phyloP scores from a whole-genome alignment of 2,888 invertebrate genomes.

The Petrolisthes manimaculis region DNA sequence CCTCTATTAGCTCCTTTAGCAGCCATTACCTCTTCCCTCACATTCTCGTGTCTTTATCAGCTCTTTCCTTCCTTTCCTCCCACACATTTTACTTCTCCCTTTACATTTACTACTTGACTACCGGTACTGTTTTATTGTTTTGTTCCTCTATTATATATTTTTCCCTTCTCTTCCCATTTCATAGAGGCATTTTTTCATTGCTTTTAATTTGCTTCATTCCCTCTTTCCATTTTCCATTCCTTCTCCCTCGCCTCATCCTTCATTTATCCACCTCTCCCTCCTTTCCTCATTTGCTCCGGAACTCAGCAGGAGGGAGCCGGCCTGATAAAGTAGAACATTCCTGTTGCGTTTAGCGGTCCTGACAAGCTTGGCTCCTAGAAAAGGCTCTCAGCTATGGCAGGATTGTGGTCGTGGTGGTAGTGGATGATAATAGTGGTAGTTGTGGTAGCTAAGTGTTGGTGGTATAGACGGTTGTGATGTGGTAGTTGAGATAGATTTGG shows the following conservation, averaged over 20 bases:
- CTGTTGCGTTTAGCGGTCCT: not conserved
- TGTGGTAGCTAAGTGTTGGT: too few species aligned
- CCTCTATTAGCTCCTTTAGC: not conserved
- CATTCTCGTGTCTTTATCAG: not conserved
- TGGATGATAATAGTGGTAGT: too few species aligned
- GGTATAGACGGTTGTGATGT: too few species aligned
- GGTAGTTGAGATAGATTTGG: too few species aligned
- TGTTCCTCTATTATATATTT: not conserved
- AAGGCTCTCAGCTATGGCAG: too few species aligned
- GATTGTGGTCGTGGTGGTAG: too few species aligned
- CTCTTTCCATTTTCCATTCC: not conserved
- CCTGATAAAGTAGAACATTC: slow-evolving; percentile 13
- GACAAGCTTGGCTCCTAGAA: too few species aligned
- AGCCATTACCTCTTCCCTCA: too few species aligned
- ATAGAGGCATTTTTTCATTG: not conserved
- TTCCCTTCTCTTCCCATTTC: not conserved
- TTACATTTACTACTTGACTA: too few species aligned
- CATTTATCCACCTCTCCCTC: not conserved
- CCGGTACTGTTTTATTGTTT: too few species aligned
- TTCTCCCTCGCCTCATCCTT: not conserved
- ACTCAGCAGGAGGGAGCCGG: not conserved
- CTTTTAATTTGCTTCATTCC: not conserved
- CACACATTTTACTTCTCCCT: not conserved
- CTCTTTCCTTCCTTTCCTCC: not conserved
- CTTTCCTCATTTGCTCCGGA: not conserved